Evolutionary conservation across 2,888 invertebrate genomes (phyloP).

Genomic region (Ryuthela nishihirai): DNA sequence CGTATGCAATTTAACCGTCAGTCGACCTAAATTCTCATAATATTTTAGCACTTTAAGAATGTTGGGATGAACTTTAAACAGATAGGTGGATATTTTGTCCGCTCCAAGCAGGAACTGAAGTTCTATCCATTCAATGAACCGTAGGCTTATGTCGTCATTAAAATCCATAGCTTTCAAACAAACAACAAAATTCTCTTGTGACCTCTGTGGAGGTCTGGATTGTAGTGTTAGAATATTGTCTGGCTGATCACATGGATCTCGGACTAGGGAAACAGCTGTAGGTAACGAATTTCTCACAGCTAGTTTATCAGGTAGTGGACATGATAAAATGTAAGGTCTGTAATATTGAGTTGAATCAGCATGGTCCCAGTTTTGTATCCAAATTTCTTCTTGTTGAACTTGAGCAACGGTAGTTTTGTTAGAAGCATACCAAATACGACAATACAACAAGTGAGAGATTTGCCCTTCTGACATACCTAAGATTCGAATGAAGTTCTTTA

Average conservation of each 20-base stretch:
- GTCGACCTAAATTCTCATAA: slow-evolving; percentile 61
- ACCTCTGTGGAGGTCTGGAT: background rate
- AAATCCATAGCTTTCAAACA: slow-evolving; percentile 71
- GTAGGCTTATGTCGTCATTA: slow-evolving; percentile 70
- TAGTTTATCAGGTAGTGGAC: slow-evolving; percentile 57
- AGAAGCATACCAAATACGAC: slow-evolving; percentile 17
- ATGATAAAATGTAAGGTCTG: slow-evolving; percentile 62
- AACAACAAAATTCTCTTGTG: slow-evolving; percentile 58
- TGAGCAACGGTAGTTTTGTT: background rate
- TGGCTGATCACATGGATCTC: slow-evolving; percentile 56
- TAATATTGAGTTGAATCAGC: slow-evolving; percentile 43
- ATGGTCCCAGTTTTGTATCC: slow-evolving; percentile 36
- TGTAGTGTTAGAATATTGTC: slow-evolving; percentile 52
- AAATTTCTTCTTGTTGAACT: slow-evolving; percentile 17
- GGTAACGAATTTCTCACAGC: no score
- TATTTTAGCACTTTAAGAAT: slow-evolving; percentile 65
- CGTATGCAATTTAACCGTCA: slow-evolving; percentile 73
- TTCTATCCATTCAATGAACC: slow-evolving; percentile 92
- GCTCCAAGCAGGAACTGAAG: slow-evolving; percentile 78
- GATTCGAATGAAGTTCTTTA: slow-evolving; percentile 37
- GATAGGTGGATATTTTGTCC: slow-evolving; percentile 84
- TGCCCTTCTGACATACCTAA: slow-evolving; percentile 38
- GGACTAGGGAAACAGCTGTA: slow-evolving; percentile 56
- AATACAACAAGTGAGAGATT: slow-evolving; percentile 13
- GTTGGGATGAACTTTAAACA: slow-evolving; percentile 75